Percentiles rank a stretch among this genome's conserved stretches.
phyloP scores from a whole-genome alignment of 2,797 vertebrate genomes.

The Nannoperca australis region DNA sequence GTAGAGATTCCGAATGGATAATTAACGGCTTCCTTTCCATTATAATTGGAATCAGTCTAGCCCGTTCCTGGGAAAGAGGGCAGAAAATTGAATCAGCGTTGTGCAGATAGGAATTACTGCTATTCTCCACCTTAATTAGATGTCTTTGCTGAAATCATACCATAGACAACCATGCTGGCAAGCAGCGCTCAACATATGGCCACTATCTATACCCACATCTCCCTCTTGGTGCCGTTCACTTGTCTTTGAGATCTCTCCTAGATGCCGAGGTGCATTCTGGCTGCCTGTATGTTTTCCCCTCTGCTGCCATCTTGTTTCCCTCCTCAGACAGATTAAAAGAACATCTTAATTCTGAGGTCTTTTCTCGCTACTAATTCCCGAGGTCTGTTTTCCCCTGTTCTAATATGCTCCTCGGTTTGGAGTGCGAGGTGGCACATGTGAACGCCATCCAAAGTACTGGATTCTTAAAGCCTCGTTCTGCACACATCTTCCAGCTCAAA shows the following conservation, averaged over 20 bases:
- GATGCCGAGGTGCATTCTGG: constrained; percentile 29
- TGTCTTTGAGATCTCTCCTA: constrained; percentile 61
- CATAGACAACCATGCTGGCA: constrained; percentile 72
- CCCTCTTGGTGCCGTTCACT: constrained; percentile 58
- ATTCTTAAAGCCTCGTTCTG: constrained; percentile 48
- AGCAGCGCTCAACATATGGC: constrained; percentile 79
- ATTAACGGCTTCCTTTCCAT: constrained; percentile 81
- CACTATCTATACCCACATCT: constrained; percentile 61
- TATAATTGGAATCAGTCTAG: constrained; percentile 81
- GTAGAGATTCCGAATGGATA: constrained; percentile 79
- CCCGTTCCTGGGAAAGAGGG: constrained; percentile 76
- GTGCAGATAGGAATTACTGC: constrained; percentile 76
- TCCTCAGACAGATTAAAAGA: constrained; percentile 65
- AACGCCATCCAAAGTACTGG: constrained; percentile 38
- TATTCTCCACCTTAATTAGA: constrained; percentile 84
- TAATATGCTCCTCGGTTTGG: constrained; percentile 47
- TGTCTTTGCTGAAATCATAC: constrained; percentile 73
- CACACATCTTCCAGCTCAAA: constrained; percentile 62
- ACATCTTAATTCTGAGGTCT: constrained; percentile 67
- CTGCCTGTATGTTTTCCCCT: constrained; percentile 39
- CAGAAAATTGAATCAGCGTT: constrained; percentile 83
- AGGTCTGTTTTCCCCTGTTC: constrained; percentile 54
- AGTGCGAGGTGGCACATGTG: constrained; percentile 33
- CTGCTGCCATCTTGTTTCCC: constrained; percentile 66
- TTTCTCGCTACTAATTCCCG: constrained; percentile 64